Evolutionary conservation across 2,888 invertebrate genomes (phyloP), one percentile per base, ranked within the genome.

Genomic region (Atherix ibis): DNA sequence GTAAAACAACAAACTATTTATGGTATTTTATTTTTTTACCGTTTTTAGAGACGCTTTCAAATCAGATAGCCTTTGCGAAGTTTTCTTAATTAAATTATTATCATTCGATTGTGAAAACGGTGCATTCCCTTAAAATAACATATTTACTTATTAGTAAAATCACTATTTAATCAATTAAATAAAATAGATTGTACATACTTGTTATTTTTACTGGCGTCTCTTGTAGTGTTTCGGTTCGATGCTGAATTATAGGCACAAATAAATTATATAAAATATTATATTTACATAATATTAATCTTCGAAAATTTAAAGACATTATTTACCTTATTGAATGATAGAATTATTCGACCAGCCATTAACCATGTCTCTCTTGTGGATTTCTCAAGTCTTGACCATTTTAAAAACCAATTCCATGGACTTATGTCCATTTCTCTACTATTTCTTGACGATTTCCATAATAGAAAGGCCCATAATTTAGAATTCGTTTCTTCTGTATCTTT

Each of bases 401-500:
- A 82, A 54, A 84, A 85, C 8, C 84, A 62, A 41, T 75, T 71
- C 85, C 85, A 85, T 5, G 82, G 77, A 57, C 62, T 40, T 62
- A 65, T 46, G 65, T 65, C 45, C 42, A 57, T 50, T 31, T 53
- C 54, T 18, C 52, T 53, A 42, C 52, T 46, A 25, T 65, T 49
- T 46, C 73, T 70, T 8, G 70, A 67, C 37, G 68, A 68, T 50
- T 85, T 85, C 84, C 84, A 85, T 27, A 85, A 54, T 4, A 81
- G 63, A 51, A 83, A 85, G 25, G 81, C 84, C 84, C 85, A 84
- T 8, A 84, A 78, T 61, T 83, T 80, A 6, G 83, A 76, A 56
- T 83, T 82, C 38, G 72, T 72, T 56, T 83, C 83, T 53, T 71
- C 71, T 50, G 73, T 73, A 48, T 77, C 76, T 47, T 73, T 67